These are phyloP conservation scores for Dasysyrphus tricinctus DNA, from an alignment of 2,888 invertebrate genomes.

Conservation along the genomic window DNA sequence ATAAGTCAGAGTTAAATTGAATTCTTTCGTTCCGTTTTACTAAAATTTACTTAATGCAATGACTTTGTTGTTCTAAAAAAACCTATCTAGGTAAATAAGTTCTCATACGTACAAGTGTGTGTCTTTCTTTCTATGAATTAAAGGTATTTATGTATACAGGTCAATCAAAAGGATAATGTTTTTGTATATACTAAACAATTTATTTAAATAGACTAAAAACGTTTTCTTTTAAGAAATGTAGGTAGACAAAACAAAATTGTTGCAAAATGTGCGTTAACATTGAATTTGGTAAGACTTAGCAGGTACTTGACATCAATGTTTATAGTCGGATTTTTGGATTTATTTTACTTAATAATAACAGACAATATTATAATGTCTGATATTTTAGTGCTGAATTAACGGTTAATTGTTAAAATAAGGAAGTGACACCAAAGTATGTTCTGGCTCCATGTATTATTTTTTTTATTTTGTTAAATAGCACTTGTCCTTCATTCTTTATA, in stretches of 20 bases:
- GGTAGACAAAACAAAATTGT: neutral
- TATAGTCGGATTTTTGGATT: neutral
- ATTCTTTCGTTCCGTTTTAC: too few relatives aligned
- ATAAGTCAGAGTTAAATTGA: too few relatives aligned
- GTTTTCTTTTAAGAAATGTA: neutral
- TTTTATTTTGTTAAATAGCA: constrained; percentile 9
- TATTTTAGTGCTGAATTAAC: constrained; percentile 5
- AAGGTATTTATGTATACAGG: too few relatives aligned
- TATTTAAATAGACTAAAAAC: too few relatives aligned
- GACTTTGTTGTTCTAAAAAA: too few relatives aligned
- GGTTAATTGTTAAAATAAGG: constrained; percentile 7
- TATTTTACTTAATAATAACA: neutral
- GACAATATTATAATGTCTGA: neutral
- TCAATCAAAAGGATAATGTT: too few relatives aligned
- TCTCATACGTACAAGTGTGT: too few relatives aligned
- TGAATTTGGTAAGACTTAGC: neutral
- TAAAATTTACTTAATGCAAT: too few relatives aligned
- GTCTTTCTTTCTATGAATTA: too few relatives aligned
- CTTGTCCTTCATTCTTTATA: constrained; percentile 54
- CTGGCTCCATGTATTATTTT: neutral
- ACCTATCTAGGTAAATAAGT: too few relatives aligned
- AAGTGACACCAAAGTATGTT: constrained; percentile 23
- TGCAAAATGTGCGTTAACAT: neutral
- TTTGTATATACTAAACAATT: too few relatives aligned
- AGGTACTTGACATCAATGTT: constrained; percentile 3